These are phyloP conservation scores for Microchrysa polita DNA, from an alignment of 2,888 invertebrate genomes.

Conservation along the genomic window DNA sequence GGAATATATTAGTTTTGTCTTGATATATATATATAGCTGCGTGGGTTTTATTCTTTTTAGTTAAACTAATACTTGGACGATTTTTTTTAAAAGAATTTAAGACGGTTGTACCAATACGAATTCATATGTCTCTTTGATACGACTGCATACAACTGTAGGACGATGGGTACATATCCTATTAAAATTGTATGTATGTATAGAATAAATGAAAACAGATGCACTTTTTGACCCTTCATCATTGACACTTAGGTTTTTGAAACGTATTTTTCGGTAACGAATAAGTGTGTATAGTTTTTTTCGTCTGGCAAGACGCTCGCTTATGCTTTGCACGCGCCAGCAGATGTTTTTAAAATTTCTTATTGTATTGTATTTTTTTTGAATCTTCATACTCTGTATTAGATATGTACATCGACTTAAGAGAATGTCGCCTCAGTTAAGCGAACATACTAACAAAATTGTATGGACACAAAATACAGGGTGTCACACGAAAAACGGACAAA, in stretches of 20 bases:
- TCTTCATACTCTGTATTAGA: too few relatives aligned
- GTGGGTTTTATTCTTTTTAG: neutral
- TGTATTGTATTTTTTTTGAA: too few relatives aligned
- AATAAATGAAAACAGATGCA: conserved; percentile 41
- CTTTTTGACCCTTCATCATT: conserved; percentile 21
- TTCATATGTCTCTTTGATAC: neutral
- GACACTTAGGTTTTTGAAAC: neutral
- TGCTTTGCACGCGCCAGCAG: conserved; percentile 44
- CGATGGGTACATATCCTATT: neutral
- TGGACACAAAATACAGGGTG: too few relatives aligned
- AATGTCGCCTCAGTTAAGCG: too few relatives aligned
- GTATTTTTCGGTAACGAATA: too few relatives aligned
- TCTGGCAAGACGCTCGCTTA: too few relatives aligned
- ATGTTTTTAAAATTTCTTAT: conserved; percentile 21
- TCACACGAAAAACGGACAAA: too few relatives aligned
- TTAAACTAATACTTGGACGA: neutral
- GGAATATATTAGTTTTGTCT: too few relatives aligned
- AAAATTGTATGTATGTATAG: neutral
- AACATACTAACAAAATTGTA: too few relatives aligned
- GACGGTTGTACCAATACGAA: neutral
- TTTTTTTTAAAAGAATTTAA: neutral
- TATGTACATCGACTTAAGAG: too few relatives aligned
- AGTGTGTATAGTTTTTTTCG: neutral
- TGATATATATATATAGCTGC: too few relatives aligned
- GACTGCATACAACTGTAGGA: neutral